phyloP scores from a whole-genome alignment of 1,140 invertebrate genomes.

The Tetramorium simillimum region DNA sequence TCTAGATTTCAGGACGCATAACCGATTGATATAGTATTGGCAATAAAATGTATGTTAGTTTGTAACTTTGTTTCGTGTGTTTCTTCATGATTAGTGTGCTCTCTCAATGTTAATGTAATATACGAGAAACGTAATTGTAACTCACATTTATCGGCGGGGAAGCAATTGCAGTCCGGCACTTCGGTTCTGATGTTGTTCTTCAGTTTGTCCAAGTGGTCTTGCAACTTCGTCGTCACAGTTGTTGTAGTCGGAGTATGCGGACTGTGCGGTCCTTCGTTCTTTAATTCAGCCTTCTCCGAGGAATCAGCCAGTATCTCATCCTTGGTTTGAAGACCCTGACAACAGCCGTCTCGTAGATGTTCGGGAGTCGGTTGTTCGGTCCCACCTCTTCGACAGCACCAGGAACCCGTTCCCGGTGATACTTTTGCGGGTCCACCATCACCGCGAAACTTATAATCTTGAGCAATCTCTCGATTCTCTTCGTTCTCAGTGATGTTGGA shows the following conservation, averaged over 20 bases:
- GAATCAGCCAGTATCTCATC: conserved; percentile 88
- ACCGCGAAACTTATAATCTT: conserved; percentile 86
- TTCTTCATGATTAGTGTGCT: conserved; percentile 77
- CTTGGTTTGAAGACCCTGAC: conserved; percentile 89
- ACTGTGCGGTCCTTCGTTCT: conserved; percentile 76
- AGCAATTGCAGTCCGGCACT: conserved; percentile 94
- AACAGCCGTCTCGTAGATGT: conserved; percentile 90
- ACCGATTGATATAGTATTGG: conserved; percentile 55
- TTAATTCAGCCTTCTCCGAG: conserved; percentile 78
- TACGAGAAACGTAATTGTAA: conserved; percentile 79
- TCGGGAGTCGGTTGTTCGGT: conserved; percentile 89
- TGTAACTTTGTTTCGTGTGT: conserved; percentile 59
- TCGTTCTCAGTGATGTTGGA: conserved; percentile 58
- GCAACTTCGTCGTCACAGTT: conserved; percentile 84
- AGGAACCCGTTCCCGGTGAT: conserved; percentile 87
- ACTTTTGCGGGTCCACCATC: conserved; percentile 88
- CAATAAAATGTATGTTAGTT: conserved; percentile 53
- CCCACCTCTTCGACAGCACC: conserved; percentile 90
- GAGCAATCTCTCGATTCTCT: conserved; percentile 64
- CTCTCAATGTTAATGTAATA: conserved; percentile 81
- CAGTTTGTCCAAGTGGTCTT: conserved; percentile 88
- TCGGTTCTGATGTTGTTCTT: conserved; percentile 91
- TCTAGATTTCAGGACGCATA: conserved; percentile 58
- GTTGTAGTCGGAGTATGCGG: conserved; percentile 66
- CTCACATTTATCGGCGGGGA: conserved; percentile 90